Evolutionary conservation across 2,113 vertebrate species (phyloP), one percentile per base, ranked within the genome.

Genomic region (Oenanthe oenanthe): DNA sequence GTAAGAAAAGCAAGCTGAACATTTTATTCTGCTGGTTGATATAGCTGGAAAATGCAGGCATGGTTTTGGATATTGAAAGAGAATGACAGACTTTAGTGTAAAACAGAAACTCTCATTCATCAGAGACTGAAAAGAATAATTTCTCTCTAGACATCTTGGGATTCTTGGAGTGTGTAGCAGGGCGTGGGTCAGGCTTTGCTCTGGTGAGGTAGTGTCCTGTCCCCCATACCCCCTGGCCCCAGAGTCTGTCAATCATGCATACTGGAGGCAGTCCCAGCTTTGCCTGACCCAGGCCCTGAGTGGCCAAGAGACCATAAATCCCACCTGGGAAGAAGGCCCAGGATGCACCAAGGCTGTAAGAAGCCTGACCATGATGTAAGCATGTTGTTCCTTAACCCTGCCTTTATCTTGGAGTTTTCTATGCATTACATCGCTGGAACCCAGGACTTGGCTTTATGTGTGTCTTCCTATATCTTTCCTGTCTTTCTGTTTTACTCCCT

Each of bases 271-370:
- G 50, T 48, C 42, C 18, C 29, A 57, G n/a, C n/a, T 40, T 21
- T 32, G 63, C 53, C 34, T 58, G 58, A 81, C 10, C 7, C 43
- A 48, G 82, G 24, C 24, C 50, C 70, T 66, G 34, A 42, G 42
- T 48, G 70, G 8, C 15, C 0, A 0, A 48, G n/a, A 40, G 29
- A 56, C 18, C 2, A 1, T 40, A 85, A 48, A 28, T 10, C 3
- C 12, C 15, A 48, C 6, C 19, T 24, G 18, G 18, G 24, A 74
- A 74, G 34, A 57, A 74, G 15, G 42, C 3, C 12, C 5, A 40
- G 29, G 50, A n/a, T 48, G 34, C 1, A 3, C 25, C 42, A 29
- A 73, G 7, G 58, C 12, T 40, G 4, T 65, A 24, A n/a, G 19
- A 57, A 48, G 12, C 51, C 24, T 34, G 29, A 57, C 4, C 19